Evolutionary conservation across 2,797 vertebrate species (phyloP), one percentile per base, ranked within the genome.

Genomic region (Graptemys geographica): DNA sequence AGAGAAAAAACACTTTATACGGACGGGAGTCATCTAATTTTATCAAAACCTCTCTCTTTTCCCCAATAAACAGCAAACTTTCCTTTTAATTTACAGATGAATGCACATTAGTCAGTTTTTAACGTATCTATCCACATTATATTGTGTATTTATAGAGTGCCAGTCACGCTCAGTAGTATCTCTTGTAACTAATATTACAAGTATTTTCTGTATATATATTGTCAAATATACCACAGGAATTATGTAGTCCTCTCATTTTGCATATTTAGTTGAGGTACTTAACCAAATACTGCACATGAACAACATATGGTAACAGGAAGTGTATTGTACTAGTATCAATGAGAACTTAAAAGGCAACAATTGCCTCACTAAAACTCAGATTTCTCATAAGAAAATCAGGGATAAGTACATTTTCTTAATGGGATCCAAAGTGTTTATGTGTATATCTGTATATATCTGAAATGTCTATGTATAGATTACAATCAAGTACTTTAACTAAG

Each of bases 341-440:
- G 79, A 94, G 56, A 72, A 83, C 52, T 81, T 90, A 25, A 81
- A 28, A 79, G 25, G 27, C 69, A 41, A 47, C n/a, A 72, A 23
- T 37, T 23, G 10, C 81, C 57, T 90, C n/a, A 69, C 95, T 94
- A 93, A 96, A 93, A 97, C 94, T 92, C 88, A 92, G 21, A 31
- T 47, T 62, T 33, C 85, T 88, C 69, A 23, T 49, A 83, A 88
- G 79, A 72, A 84, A 95, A 89, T 87, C 91, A 79, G n/a, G 56
- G 72, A 93, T 90, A 96, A 94, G 83, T n/a, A 83, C 62, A 82
- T 96, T 94, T 95, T 95, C 6, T 0, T 80, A 92, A 94, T 83
- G 55, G 33, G n/a, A 93, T 90, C 76, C 93, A 89, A 94, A 89
- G 33, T 13, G 53, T 84, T 83, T 94, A 72, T 78, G 47, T 5